phyloP scores from a whole-genome alignment of 2,888 invertebrate species.

The Craniophora ligustri region DNA sequence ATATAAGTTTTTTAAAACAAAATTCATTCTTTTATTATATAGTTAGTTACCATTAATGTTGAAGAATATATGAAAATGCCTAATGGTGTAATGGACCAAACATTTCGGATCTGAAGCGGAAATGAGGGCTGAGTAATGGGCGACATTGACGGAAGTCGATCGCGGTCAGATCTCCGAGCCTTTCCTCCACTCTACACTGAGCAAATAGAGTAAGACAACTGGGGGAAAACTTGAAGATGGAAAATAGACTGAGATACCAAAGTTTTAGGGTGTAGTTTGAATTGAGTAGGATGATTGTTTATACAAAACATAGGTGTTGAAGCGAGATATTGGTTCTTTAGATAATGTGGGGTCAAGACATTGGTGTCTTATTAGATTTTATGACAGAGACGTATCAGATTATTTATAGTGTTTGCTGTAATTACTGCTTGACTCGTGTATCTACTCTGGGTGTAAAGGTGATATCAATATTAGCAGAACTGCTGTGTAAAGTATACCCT shows the following conservation, averaged over 20 bases:
- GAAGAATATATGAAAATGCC: conserved; percentile 44
- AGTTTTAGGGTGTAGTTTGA: conserved; percentile 27
- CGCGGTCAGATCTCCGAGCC: conserved; percentile 63
- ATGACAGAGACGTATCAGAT: conserved; percentile 36
- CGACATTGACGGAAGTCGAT: conserved; percentile 69
- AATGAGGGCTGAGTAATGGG: conserved; percentile 74
- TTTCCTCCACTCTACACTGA: conserved; percentile 63
- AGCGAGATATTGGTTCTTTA: conserved; percentile 57
- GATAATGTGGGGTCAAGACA: conserved; percentile 56
- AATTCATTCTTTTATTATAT: too few relatives aligned
- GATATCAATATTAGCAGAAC: conserved; percentile 3
- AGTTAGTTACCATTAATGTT: conserved; percentile 30
- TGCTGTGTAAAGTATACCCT: too few relatives aligned
- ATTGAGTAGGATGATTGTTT: conserved; percentile 44
- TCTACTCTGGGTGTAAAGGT: conserved; percentile 11
- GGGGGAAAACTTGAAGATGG: conserved; percentile 41
- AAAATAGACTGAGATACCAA: conserved; percentile 12
- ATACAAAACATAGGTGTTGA: conserved; percentile 56
- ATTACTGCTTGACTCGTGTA: conserved; percentile 21
- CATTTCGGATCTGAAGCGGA: conserved; percentile 66
- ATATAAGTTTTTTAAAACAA: too few relatives aligned
- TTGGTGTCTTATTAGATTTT: conserved; percentile 54
- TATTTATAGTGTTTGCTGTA: conserved; percentile 30
- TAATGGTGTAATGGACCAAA: conserved; percentile 64
- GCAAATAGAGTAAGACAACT: conserved; percentile 66